Conservation (phyloP, 2,888 invertebrate genomes). For the Hetaerina titia region DNA sequence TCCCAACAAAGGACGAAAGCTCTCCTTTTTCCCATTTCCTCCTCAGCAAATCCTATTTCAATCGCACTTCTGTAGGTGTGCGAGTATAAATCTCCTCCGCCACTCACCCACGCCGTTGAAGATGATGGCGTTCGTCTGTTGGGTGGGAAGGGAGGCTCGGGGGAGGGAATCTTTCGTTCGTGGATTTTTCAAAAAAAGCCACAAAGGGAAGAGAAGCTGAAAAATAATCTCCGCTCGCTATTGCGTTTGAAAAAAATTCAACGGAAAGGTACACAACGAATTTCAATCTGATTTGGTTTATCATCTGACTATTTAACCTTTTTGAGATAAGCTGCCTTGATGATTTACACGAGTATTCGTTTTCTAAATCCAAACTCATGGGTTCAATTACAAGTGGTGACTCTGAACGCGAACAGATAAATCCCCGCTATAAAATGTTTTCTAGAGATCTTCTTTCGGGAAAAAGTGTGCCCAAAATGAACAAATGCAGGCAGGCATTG, state of each 20-base stretch:
- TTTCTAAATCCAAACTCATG: neutral
- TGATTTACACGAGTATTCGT: neutral
- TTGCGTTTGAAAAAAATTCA: neutral
- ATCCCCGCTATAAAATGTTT: too few species aligned
- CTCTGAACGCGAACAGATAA: too few species aligned
- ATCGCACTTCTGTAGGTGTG: neutral
- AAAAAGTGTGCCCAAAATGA: too few species aligned
- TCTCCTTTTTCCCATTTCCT: neutral
- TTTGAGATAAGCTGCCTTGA: neutral
- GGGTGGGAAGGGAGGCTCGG: neutral
- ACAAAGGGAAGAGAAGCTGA: neutral
- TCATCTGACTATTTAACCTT: neutral
- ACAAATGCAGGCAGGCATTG: too few species aligned
- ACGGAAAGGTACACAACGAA: neutral
- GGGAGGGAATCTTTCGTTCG: neutral
- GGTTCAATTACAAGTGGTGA: too few species aligned
- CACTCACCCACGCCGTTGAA: neutral
- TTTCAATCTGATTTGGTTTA: neutral
- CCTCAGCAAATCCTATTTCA: slow-evolving; percentile 18
- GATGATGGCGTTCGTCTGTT: neutral
- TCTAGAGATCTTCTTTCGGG: too few species aligned
- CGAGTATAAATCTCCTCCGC: neutral
- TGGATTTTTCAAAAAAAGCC: neutral
- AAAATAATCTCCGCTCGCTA: neutral
- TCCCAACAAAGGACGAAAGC: neutral